A percentile compares a stretch with the other conserved stretches of the same genome.
These are phyloP conservation scores for Bedellia somnulentella DNA, from an alignment of 2,888 invertebrate genomes.

Conservation along the genomic window DNA sequence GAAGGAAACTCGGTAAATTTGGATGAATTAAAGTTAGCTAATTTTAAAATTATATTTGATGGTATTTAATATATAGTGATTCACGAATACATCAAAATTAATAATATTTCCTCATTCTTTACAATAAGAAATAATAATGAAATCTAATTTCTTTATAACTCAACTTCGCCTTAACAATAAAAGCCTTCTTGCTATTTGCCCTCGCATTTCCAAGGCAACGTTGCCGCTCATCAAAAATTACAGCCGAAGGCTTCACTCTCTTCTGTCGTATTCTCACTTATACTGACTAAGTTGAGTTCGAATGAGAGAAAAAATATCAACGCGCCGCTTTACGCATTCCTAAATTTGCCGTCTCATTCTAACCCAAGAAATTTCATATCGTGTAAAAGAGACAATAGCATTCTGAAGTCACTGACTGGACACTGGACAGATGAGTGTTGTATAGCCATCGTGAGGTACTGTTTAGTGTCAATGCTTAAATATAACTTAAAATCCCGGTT, in stretches of 20 bases:
- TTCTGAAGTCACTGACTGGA: slow-evolving; percentile 55
- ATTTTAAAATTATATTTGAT: too few species aligned
- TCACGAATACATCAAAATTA: too few species aligned
- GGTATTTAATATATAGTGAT: too few species aligned
- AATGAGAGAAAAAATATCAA: slow-evolving; percentile 28
- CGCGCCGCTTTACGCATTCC: slow-evolving; percentile 38
- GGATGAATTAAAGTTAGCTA: too few species aligned
- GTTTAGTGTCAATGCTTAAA: too few species aligned
- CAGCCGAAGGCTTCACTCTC: slow-evolving; percentile 24
- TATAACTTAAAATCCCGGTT: too few species aligned
- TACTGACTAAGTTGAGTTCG: slow-evolving; percentile 16
- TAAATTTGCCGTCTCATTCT: slow-evolving; percentile 24
- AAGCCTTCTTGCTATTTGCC: slow-evolving; percentile 45
- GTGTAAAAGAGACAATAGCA: slow-evolving; percentile 30
- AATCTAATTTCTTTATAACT: too few species aligned
- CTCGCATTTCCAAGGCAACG: slow-evolving; percentile 30
- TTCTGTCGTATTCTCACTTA: slow-evolving; percentile 18
- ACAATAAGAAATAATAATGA: too few species aligned
- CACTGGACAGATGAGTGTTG: too few species aligned
- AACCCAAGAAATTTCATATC: slow-evolving; percentile 9
- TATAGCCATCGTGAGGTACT: too few species aligned
- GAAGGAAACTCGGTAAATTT: too few species aligned
- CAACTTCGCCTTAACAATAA: slow-evolving; percentile 35
- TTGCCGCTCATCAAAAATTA: slow-evolving; percentile 36
- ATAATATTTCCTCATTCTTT: too few species aligned